Base-by-base conservation (phyloP, 2,888 invertebrate species). In the Lepidocyrtoides sp. region DNA sequence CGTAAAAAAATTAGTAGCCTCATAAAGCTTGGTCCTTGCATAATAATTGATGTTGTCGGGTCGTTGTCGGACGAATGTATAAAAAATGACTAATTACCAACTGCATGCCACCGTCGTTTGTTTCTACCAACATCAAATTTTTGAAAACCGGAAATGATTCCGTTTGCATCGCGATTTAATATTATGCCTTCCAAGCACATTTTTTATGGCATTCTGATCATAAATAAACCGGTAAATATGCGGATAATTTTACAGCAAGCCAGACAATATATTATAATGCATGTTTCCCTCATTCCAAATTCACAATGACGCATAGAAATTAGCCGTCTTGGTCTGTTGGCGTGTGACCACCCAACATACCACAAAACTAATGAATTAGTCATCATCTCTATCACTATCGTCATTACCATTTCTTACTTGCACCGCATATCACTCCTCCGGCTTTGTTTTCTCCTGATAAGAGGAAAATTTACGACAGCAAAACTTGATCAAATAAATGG, bases 301-400 rank as follows among this genome's bases (percentile, higher is more conserved):
- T 10, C 7, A 20, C n/a, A n/a, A n/a, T 72, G 72, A 72, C 26
- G 32, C 75, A 75, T 26, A 75, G 48, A 75, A 23, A 44, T 75
- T 44, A 41, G 26, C 41, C 20, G 48, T 75, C 48, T 48, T 29
- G 20, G 14, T 23, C 26, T n/a, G n/a, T n/a, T n/a, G 75, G 48
- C 48, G 51, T 77, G 77, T 51, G 51, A 77, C 81, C 66, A 63
- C 83, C 20, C 32, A 41, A 57, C 75, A 85, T 54, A 29, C 77
- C 87, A 79, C 79, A 79, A 66, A 63, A 77, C 79, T 60, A 87
- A 87, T 63, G 79, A 87, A 85, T 87, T 77, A 75, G 75, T 77
- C 87, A 87, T 77, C 87, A 60, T 85, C 87, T n/a, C n/a, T n/a
- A n/a, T n/a, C n/a, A n/a, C n/a, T n/a, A n/a, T n/a, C n/a, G n/a